Base-by-base conservation (phyloP, 2,113 vertebrate species). In the Loxodonta africana region DNA sequence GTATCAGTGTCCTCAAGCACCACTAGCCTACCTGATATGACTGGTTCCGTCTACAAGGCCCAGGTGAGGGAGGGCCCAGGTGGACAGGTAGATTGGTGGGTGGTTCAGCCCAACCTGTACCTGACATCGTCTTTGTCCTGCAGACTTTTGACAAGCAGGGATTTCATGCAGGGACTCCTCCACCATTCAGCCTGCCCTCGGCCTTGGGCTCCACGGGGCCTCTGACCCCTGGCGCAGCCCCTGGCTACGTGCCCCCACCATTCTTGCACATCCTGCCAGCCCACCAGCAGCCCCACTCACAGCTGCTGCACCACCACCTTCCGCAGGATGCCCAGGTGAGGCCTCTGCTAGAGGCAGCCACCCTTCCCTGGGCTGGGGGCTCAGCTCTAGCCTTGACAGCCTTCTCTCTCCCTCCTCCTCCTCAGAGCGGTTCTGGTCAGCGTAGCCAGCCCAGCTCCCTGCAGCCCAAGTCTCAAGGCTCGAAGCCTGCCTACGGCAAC, bases 81-180 rank as follows among this genome's bases (percentile, higher is more conserved):
- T 6, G n/a, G 53, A 18, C 10, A 48, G 48, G 57, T 14, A 21
- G n/a, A 44, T 20, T 6, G 25, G 41, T 6, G 69, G 30, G 37
- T 11, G 28, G 8, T 51, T 0, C 10, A 26, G 0, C 37, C 78
- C 15, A 65, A 0, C 10, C 57, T 6, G 9, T 51, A 30, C 69
- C 0, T 3, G 37, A 74, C 15, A 1, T 83, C 7, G 8, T 7
- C 60, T 67, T 46, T 89, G 53, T 53, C 0, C 0, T 41, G 9
- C 98, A 99, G 99, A 98, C 99, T 0, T 99, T 99, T 98, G 99
- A 99, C 98, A 99, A 99, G 98, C 99, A 99, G 99, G 99, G 99
- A 98, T 99, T 99, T 98, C 99, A 99, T 1, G 99, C 99, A 6
- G 99, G 99, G 83, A 99, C 99, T 0, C 99, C 99, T 0, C 99